Percentiles rank a stretch among this genome's conserved stretches.
Conservation (phyloP, 2,113 vertebrate genomes). For the Xiphophorus hellerii region DNA sequence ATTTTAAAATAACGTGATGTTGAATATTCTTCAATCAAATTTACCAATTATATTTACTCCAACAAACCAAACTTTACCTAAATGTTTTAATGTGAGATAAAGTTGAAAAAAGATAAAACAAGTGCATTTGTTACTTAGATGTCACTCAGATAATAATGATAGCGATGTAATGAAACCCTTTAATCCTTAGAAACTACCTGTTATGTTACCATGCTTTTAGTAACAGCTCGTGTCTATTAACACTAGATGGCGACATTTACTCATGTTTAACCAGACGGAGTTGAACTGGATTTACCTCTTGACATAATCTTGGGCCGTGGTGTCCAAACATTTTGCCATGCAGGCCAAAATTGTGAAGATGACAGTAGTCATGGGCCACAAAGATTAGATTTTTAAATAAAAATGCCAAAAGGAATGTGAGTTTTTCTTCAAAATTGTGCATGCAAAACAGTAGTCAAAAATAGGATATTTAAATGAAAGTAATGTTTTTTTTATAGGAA, state of each 20-base stretch:
- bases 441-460: not conserved
- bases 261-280: not conserved
- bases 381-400: not conserved
- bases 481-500: not conserved
- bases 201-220: not conserved
- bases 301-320: slow-evolving; percentile 7
- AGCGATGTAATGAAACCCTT: not conserved
- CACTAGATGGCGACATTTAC: slow-evolving; percentile 79
- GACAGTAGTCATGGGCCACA: not conserved
- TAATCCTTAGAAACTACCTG: not conserved
- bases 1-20: not conserved
- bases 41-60: too few species aligned
- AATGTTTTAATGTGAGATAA: too few species aligned
- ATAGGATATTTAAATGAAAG: not conserved
- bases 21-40: not conserved
- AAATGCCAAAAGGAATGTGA: not conserved
- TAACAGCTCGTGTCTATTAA: not conserved
- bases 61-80: too few species aligned
- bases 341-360: not conserved
- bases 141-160: not conserved
- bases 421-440: not conserved
- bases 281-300: not conserved
- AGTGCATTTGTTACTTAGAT: not conserved
- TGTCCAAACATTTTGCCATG: not conserved
- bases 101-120: not conserved